Evolutionary conservation across 2,888 invertebrate genomes (phyloP).

Genomic region (Apamea monoglypha): DNA sequence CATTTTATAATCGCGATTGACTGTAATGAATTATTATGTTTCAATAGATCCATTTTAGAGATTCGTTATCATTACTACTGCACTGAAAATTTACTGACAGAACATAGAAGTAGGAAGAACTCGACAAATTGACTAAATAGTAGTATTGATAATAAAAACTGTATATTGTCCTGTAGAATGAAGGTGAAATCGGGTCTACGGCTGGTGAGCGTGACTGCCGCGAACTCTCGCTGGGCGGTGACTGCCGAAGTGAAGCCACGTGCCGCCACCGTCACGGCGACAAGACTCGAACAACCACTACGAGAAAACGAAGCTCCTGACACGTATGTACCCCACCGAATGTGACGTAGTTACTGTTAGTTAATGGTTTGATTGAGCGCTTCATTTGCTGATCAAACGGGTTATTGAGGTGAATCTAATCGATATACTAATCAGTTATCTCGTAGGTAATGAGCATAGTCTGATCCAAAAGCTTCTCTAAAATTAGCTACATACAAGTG

Average conservation of each 20-base stretch:
- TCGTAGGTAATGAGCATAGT: slow-evolving; percentile 29
- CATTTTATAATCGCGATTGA: background rate
- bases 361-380: slow-evolving; percentile 17
- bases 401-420: slow-evolving; percentile 28
- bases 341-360: slow-evolving; percentile 15
- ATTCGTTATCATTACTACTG: background rate
- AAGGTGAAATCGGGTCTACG: slow-evolving; percentile 97
- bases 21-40: background rate
- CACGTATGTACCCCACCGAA: slow-evolving; percentile 75
- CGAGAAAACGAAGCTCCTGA: slow-evolving; percentile 82
- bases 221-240: slow-evolving; percentile 95
- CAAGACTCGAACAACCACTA: slow-evolving; percentile 89
- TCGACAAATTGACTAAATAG: background rate
- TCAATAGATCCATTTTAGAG: background rate
- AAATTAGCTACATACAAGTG: background rate
- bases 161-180: slow-evolving; percentile 90
- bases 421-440: slow-evolving; percentile 31
- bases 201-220: slow-evolving; percentile 95
- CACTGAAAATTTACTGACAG: background rate
- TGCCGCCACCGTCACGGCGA: slow-evolving; percentile 96
- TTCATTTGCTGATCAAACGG: slow-evolving; percentile 38
- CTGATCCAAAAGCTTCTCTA: slow-evolving; percentile 16
- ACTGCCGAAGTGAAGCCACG: slow-evolving; percentile 97
- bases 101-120: background rate
- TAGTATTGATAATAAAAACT: background rate